Base-by-base conservation (phyloP, 1,140 invertebrate genomes). In the Drosophila nebulosa region DNA sequence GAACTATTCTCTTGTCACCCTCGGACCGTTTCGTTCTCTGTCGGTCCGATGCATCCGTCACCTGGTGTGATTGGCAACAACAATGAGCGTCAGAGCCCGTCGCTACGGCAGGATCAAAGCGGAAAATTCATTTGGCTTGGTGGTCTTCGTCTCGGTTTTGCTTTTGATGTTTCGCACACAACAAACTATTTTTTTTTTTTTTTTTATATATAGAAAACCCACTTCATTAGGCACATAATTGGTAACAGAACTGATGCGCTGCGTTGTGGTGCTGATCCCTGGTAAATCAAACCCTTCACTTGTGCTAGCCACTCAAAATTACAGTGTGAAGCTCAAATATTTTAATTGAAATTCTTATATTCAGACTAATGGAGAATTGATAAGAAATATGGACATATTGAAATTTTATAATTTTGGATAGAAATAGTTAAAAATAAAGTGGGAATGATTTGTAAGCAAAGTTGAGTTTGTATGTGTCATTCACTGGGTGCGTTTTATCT, bases 81-180 rank as follows among this genome's bases (percentile, higher is more conserved):
- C 76, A 83, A 89, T 79, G 66, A 9, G 3, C 10, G 27, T 30
- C 52, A n/a, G 71, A 55, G 53, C 36, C 61, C 52, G 61, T 86
- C 74, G 89, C 79, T 66, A 90, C 89, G 89, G 89, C 80, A 74
- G 78, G 72, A 90, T 90, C 89, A 90, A 90, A 90, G 89, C 75
- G 75, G 89, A 85, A 90, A 90, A 90, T 85, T 76, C 74, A 90
- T 90, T 90, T 74, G 74, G 68, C 84, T 90, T 90, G 89, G 88
- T 90, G 89, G 89, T 90, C 89, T 89, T 90, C 67, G 78, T 71
- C 67, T 80, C 68, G 77, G 77, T 79, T 52, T 64, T 58, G 63
- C 71, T 71, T 86, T 88, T 88, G 75, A 88, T 88, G 64, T 88
- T 39, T 30, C 52, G 26, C 50, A 53, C 74, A 71, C 78, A 83